A percentile compares a stretch with the other conserved stretches of the same genome.
Conservation (phyloP, 1,140 invertebrate species). For the Musca domestica region DNA sequence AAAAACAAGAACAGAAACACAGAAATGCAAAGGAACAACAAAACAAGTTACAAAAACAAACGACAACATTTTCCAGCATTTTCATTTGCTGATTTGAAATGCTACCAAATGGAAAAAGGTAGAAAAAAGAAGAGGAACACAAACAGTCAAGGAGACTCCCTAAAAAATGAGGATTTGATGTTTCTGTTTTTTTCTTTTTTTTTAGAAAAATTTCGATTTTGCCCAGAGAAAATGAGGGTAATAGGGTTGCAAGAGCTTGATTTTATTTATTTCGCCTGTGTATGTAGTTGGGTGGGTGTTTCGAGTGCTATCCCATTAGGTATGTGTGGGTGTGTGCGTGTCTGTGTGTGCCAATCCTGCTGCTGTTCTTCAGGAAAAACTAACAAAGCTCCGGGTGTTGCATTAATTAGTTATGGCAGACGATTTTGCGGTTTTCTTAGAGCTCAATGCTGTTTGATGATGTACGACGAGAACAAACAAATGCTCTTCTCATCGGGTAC, state of each 20-base stretch:
- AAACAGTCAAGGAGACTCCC: background rate
- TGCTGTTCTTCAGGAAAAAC: too few relatives aligned
- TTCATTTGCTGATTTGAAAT: conserved; percentile 21
- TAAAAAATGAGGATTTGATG: background rate
- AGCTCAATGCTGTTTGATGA: conserved; percentile 29
- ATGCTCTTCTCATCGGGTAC: background rate
- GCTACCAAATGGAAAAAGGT: conserved; percentile 3
- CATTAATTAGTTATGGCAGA: conserved; percentile 55
- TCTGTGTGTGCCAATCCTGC: background rate
- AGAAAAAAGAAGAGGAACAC: background rate
- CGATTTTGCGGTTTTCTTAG: conserved; percentile 49
- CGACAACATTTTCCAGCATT: conserved; percentile 11
- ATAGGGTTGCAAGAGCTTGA: too few relatives aligned
- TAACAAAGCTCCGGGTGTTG: conserved; percentile 31
- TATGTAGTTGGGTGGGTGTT: background rate
- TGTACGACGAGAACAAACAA: background rate
- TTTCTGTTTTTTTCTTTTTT: too few relatives aligned
- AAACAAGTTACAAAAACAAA: background rate
- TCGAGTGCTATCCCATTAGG: background rate
- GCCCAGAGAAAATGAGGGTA: too few relatives aligned
- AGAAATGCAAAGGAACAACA: conserved; percentile 2
- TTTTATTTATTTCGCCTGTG: background rate
- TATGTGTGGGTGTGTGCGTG: background rate
- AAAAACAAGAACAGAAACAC: background rate
- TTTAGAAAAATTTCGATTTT: too few relatives aligned